Base-by-base conservation (phyloP, 1,140 invertebrate species). In the Bathynomus jamesi region DNA sequence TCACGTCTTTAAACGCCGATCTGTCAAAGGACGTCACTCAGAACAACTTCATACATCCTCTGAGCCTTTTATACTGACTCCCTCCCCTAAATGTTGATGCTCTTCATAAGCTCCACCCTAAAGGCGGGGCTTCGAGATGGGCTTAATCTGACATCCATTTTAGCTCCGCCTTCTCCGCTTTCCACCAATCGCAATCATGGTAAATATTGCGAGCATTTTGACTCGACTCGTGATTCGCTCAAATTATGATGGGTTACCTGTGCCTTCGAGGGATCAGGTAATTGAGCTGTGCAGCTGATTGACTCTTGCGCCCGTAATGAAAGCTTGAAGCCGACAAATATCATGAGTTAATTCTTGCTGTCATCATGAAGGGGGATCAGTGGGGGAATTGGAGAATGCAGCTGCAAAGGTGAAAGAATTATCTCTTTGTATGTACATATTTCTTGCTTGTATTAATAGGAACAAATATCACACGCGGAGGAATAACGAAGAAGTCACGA, bases 321-420 rank as follows among this genome's bases (percentile, higher is more conserved):
- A 76, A 76, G 71, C 71, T 68, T 76, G 74, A 76, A 66, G 66
- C 67, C 69, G 71, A 73, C 74, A 76, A 73, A 70, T 68, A 72
- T 76, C 71, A 76, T 76, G 71, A 67, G 71, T 70, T 73, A 71
- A 76, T 73, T 71, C 70, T 67, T 68, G 71, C 71, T 76, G 74
- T 76, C 74, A 76, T 46, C 74, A 32, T 61, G 40, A 53, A 53
- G 40, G 1, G 40, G 40, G 40, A 17, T 53, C 40, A 53, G 40
- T 11, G 40, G 21, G 40, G 21, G 21, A 17, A 53, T 53, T 53
- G 40, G 40, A 53, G 40, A 53, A 53, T 53, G 40, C 40, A 53
- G 40, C 40, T 53, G 40, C 40, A 53, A 53, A 53, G 40, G 40
- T 53, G 40, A 53, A 17, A 5, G 21, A 5, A 53, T n/a, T n/a